Evolutionary conservation across 2,113 vertebrate species (phyloP), one percentile per base, ranked within the genome.

Genomic region (Condylura cristata): DNA sequence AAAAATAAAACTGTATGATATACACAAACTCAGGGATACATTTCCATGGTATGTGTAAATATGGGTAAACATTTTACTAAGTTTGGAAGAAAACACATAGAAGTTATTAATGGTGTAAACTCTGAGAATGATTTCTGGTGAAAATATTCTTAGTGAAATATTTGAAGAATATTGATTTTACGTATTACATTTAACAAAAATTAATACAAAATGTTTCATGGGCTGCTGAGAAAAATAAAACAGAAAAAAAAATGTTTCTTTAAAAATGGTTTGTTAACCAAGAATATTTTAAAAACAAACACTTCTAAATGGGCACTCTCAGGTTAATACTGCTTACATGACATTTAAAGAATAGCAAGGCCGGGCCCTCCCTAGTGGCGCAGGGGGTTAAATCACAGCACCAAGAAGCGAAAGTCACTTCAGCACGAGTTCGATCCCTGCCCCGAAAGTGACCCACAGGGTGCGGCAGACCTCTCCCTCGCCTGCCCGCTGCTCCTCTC

Each of bases 251-350:
- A 83, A 26, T 82, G 26, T 76, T 91, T 65, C 88, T 92, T 93
- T 94, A 94, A 97, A 96, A 91, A 90, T 89, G 79, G 53, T 51
- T 94, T 94, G 92, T 82, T 86, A 89, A 28, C 61, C 58, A 90
- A 65, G n/a, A 91, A 91, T 86, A 89, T 80, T 80, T 93, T 96
- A 86, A 96, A 96, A 94, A 65, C 60, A 75, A 94, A 78, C 51
- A 78, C 89, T 94, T 86, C 90, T 74, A 89, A 87, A 86, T 85
- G 91, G 70, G 70, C 89, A 83, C n/a, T 71, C 83, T 89, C 26
- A 60, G 94, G 37, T 89, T 85, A 91, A 94, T 70, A 96, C 12
- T 78, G n/a, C 41, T 63, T 83, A 72, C 56, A 91, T 75, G 8
- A 63, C 90, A 51, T 82, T 74, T 93, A 74, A 81, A 84, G 48